Evolutionary conservation across 2,797 vertebrate genomes (phyloP), one percentile per base, ranked within the genome.

Genomic region (Melopsittacus undulatus): DNA sequence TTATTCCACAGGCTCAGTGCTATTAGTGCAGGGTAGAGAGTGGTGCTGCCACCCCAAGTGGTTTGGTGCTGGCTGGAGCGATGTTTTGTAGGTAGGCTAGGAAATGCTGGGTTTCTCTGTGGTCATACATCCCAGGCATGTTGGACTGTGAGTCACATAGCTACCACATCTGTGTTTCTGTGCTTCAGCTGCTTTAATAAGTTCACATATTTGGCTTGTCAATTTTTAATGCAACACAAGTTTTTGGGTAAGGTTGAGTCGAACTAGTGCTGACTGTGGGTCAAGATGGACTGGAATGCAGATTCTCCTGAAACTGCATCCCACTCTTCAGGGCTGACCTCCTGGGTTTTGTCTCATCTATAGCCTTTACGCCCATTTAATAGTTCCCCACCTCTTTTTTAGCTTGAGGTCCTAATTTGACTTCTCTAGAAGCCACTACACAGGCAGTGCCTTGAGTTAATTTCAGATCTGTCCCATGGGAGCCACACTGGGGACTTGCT

Each of bases 51-150:
- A 20, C 20, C 8, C 40, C 0, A 7, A 68, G 48, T 0, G 1
- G 38, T 63, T 5, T 59, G 26, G 34, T 54, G 52, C n/a, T 0
- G 3, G 56, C 40, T 54, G 46, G 20, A 0, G 1, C 13, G 45
- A 21, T 1, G 5, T 63, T 90, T 45, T 1, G 6, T 24, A 56
- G 72, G 49, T 59, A 29, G 86, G 21, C 73, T 82, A 63, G 61
- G 67, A 49, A 51, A 36, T 9, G 2, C 15, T 48, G 17, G 18
- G 7, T 48, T 67, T 10, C 38, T 69, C 26, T 43, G 26, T 9
- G 24, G 48, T 34, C 0, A 0, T 0, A 2, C 1, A 4, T 56
- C 61, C 26, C 13, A 3, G 29, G 46, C 48, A 23, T 0, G 1
- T 57, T 1, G 6, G 64, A 36, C 0, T 76, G 30, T 3, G 9